Evolutionary conservation across 2,113 vertebrate species (phyloP), one percentile per base, ranked within the genome.

Genomic region (Ochotona princeps): DNA sequence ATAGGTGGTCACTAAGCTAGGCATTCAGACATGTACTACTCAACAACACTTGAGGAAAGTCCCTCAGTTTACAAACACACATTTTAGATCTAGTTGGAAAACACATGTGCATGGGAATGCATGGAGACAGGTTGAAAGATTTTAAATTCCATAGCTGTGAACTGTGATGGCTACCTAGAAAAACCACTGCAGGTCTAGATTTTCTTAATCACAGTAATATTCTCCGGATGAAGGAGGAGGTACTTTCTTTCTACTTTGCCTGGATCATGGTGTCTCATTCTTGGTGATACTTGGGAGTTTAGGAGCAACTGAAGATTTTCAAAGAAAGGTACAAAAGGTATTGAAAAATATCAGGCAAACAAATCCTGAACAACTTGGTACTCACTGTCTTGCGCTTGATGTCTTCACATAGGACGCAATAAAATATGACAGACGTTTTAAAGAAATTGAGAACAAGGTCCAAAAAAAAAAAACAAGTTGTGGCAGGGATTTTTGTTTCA

Each of bases 1-100:
- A 89, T 93, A 86, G 94, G 95, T 93, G 95, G 93, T 83, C 94
- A 82, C 96, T 94, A 96, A 96, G 91, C 73, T 65, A 94, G 70
- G 92, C 95, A 96, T 91, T 60, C 47, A 94, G 87, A 89, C 69
- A 82, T 74, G 60, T 61, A 89, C 57, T 8, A 30, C 78, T 94
- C 73, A 80, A 81, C 94, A 94, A 95, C 44, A 67, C 47, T 91
- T 76, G 70, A 92, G 82, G 87, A 94, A 92, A 90, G 90, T 96
- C 91, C 94, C 94, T 95, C 87, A 90, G 65, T 72, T 88, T 78
- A 76, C 78, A 63, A 88, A 89, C 79, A 74, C 70, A 69, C 78
- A 70, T 91, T 89, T 96, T 88, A 94, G 92, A 63, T 93, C 87
- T 17, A 79, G 47, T 87, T 54, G 26, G 49, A 20, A 89, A 44